Conservation (phyloP, 2,888 invertebrate species). For the Cephus runcator region DNA sequence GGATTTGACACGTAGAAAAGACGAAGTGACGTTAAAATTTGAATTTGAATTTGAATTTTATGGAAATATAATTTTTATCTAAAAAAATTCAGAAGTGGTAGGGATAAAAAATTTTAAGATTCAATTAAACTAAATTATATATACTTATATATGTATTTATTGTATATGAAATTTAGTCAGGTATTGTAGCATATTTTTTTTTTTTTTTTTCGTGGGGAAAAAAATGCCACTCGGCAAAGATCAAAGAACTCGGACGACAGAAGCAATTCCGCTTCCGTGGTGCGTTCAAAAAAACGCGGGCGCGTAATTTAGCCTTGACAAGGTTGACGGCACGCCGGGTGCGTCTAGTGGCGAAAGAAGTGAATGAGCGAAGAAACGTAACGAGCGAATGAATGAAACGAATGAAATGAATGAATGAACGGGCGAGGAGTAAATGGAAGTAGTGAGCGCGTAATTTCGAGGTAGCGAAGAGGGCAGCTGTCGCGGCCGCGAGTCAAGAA, state of each 20-base stretch:
- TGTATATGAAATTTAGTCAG: neutral
- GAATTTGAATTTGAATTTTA: neutral
- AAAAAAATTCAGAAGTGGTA: neutral
- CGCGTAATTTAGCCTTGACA: neutral
- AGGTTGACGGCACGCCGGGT: neutral
- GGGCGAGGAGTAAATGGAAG: slow-evolving; percentile 11
- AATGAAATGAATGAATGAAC: slow-evolving; percentile 27
- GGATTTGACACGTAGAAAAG: neutral
- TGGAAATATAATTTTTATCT: neutral
- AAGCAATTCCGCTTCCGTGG: neutral
- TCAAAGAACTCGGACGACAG: neutral
- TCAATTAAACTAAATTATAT: neutral
- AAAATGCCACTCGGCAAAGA: neutral
- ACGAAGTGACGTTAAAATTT: neutral
- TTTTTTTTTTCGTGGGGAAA: neutral
- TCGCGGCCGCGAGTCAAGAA: slow-evolving; percentile 55
- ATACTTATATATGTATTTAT: neutral
- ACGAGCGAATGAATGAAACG: slow-evolving; percentile 25
- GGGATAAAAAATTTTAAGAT: neutral
- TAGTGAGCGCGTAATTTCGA: slow-evolving; percentile 11
- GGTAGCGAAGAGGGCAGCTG: slow-evolving; percentile 54
- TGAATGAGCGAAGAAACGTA: slow-evolving; percentile 25
- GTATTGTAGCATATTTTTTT: neutral
- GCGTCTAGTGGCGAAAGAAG: slow-evolving; percentile 9
- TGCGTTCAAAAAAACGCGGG: neutral